phyloP scores from a whole-genome alignment of 2,888 invertebrate species.

The Orthosia incerta region DNA sequence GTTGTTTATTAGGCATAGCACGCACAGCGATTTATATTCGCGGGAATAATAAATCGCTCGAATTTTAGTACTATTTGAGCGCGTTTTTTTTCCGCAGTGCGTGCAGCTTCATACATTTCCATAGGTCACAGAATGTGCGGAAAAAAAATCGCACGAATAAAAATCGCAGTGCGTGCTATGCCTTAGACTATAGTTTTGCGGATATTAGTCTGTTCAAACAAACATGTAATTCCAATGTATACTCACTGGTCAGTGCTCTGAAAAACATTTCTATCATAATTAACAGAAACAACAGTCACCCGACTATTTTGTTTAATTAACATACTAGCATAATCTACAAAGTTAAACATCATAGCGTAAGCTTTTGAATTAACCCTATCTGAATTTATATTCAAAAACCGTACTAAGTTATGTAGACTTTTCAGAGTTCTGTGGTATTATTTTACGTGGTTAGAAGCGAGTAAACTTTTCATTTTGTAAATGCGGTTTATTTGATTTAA shows the following conservation, averaged over 20 bases:
- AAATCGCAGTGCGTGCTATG: no score
- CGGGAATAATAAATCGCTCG: no score
- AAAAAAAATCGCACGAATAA: no score
- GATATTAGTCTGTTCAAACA: not conserved
- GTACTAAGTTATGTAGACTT: slow-evolving; percentile 75
- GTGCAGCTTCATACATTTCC: no score
- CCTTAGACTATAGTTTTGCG: not conserved
- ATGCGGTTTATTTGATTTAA: slow-evolving; percentile 80
- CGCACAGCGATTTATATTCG: no score
- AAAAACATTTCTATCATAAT: slow-evolving; percentile 12
- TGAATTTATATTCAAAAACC: slow-evolving; percentile 76
- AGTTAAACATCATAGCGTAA: slow-evolving; percentile 66
- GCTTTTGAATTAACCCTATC: slow-evolving; percentile 70
- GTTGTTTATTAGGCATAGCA: no score
- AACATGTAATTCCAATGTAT: not conserved
- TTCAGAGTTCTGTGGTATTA: slow-evolving; percentile 76
- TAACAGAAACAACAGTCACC: slow-evolving; percentile 33
- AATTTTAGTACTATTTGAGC: no score
- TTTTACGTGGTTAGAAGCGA: slow-evolving; percentile 77
- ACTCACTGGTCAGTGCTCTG: not conserved
- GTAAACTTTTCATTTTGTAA: slow-evolving; percentile 78
- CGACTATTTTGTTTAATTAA: slow-evolving; percentile 51
- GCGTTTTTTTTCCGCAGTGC: no score
- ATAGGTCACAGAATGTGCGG: no score
- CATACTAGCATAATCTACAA: slow-evolving; percentile 39